phyloP scores from a whole-genome alignment of 64 coral and sea anemone genomes.

The Exaiptasia diaphana region DNA sequence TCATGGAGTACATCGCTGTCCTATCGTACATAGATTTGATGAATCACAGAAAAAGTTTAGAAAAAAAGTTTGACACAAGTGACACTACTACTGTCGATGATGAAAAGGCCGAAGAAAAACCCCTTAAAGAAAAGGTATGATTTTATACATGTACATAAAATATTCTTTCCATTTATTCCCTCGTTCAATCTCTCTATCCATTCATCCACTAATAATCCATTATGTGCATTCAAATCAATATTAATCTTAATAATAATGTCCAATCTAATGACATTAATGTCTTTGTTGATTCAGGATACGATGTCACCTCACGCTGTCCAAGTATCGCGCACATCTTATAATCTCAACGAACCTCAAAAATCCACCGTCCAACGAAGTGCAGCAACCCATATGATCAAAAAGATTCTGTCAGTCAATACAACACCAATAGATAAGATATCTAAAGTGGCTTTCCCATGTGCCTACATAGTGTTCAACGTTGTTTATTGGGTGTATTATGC shows the following conservation, averaged over 20 bases:
- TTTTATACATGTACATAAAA: background rate
- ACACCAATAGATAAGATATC: constrained; percentile 44
- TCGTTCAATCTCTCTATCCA: no score
- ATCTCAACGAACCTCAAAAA: no score
- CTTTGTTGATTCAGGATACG: no score
- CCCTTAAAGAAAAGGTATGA: background rate
- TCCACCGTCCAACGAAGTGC: background rate
- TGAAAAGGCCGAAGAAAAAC: background rate
- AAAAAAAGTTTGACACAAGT: background rate
- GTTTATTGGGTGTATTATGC: constrained; percentile 34
- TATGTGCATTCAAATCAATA: no score
- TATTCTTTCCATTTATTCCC: background rate
- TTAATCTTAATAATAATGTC: no score
- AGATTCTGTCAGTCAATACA: background rate
- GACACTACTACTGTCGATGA: background rate
- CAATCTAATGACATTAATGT: no score
- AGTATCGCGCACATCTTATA: no score
- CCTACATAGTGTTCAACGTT: constrained; percentile 54
- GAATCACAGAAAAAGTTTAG: background rate
- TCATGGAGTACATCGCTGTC: constrained; percentile 68
- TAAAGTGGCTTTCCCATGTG: constrained; percentile 35
- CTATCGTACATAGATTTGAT: background rate
- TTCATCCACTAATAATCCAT: no score
- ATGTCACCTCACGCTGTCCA: no score
- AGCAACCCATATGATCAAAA: background rate